Conservation (phyloP, 1,140 invertebrate species). For the Monochamus saltuarius region DNA sequence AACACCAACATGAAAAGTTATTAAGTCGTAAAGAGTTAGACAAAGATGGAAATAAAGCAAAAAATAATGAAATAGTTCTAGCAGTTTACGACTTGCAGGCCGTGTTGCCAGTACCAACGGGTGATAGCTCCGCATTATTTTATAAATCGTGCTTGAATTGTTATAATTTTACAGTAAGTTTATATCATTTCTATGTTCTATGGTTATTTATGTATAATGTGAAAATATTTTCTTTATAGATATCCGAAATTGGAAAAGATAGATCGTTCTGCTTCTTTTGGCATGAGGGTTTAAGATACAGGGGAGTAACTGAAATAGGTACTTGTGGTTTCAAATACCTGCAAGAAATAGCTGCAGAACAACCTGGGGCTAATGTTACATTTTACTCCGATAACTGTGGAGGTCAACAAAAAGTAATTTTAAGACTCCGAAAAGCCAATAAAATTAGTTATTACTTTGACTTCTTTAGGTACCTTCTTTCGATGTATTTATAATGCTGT, state of each 20-base stretch:
- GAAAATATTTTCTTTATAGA: background rate
- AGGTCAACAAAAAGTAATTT: no score
- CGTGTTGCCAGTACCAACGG: constrained; percentile 15
- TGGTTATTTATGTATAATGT: no score
- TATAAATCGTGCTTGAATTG: background rate
- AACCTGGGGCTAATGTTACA: no score
- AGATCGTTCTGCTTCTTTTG: background rate
- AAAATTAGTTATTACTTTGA: no score
- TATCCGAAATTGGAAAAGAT: background rate
- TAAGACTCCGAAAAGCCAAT: no score
- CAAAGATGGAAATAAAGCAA: constrained; percentile 12
- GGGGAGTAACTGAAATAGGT: background rate
- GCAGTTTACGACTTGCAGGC: constrained; percentile 22
- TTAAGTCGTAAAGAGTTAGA: constrained; percentile 15
- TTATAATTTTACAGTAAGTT: background rate
- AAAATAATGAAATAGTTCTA: constrained; percentile 15
- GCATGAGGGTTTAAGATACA: background rate
- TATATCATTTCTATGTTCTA: no score
- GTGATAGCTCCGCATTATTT: background rate
- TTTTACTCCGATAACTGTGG: no score
- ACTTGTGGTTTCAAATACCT: background rate
- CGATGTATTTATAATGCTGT: no score
- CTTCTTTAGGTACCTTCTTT: no score
- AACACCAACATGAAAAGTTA: constrained; percentile 14
- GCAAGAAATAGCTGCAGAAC: background rate